A percentile compares a stretch with the other conserved stretches of the same genome.
Conservation (phyloP, 92 coral and sea anemone genomes). For the Phenganax stokvisi region DNA sequence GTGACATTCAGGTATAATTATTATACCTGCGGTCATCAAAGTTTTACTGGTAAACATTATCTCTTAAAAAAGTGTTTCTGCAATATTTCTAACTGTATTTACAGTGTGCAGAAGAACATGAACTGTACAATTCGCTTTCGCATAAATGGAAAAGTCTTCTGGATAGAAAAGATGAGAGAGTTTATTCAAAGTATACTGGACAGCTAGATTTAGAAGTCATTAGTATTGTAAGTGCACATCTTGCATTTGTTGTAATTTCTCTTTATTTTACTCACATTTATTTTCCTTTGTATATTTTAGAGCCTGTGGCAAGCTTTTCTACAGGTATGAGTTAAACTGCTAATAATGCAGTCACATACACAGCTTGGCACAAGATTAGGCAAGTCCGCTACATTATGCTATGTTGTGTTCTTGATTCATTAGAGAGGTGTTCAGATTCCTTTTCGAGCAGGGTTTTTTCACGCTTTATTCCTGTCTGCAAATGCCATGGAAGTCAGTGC, state of each 20-base stretch:
- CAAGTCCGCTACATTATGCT: not conserved
- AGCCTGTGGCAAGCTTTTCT: conserved; percentile 24
- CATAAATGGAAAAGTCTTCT: conserved; percentile 26
- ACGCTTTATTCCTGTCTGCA: conserved; percentile 24
- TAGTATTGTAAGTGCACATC: conserved; percentile 27
- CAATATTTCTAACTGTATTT: not conserved
- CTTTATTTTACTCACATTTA: not conserved
- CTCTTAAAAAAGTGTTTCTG: not conserved
- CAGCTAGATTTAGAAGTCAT: conserved; percentile 32
- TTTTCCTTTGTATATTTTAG: not conserved
- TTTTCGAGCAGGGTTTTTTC: conserved; percentile 33
- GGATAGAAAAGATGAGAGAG: conserved; percentile 7
- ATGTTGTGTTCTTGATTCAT: not conserved
- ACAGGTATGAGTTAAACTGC: conserved; percentile 7
- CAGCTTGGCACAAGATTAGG: not conserved
- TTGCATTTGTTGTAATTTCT: not conserved
- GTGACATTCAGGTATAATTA: conserved; percentile 33
- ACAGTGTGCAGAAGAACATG: conserved; percentile 30
- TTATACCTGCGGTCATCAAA: not conserved
- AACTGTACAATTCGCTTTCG: conserved; percentile 20
- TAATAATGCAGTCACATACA: not conserved
- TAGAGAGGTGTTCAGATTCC: conserved; percentile 35
- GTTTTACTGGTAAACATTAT: not conserved
- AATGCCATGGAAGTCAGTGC: conserved; percentile 23
- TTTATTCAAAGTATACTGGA: conserved; percentile 30